Conservation (phyloP, 2,113 vertebrate species). For the Podarcis raffonei region DNA sequence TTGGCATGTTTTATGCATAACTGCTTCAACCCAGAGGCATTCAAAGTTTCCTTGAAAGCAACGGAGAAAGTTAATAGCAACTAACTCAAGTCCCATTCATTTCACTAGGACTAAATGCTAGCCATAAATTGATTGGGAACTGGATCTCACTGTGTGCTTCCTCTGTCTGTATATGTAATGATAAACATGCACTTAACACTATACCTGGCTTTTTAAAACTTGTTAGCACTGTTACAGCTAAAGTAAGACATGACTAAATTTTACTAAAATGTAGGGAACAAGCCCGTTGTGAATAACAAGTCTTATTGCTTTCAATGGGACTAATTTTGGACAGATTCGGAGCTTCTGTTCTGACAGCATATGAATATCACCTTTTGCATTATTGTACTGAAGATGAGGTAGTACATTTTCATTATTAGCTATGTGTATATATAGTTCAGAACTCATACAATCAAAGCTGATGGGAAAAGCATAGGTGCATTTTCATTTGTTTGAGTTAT, state of each 20-base stretch:
- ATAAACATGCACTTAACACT: neutral
- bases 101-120: neutral
- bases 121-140: neutral
- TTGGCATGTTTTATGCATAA: neutral
- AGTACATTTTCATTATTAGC: slow-evolving; percentile 38
- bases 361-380: slow-evolving; percentile 22
- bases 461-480: slow-evolving; percentile 45
- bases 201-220: neutral
- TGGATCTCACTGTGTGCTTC: neutral
- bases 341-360: slow-evolving; percentile 34
- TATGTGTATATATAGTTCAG: slow-evolving; percentile 43
- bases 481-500: slow-evolving; percentile 56
- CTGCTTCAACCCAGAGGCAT: neutral
- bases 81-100: neutral
- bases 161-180: neutral
- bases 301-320: neutral
- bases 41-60: neutral
- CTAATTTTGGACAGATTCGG: neutral
- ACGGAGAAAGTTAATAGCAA: neutral
- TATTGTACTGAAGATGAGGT: slow-evolving; percentile 42
- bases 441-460: slow-evolving; percentile 38
- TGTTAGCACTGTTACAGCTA: neutral
- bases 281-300: neutral
- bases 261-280: neutral
- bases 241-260: neutral